Evolutionary conservation across 2,113 vertebrate genomes (phyloP), one percentile per base, ranked within the genome.

Genomic region (Tetraodon nigroviridis): DNA sequence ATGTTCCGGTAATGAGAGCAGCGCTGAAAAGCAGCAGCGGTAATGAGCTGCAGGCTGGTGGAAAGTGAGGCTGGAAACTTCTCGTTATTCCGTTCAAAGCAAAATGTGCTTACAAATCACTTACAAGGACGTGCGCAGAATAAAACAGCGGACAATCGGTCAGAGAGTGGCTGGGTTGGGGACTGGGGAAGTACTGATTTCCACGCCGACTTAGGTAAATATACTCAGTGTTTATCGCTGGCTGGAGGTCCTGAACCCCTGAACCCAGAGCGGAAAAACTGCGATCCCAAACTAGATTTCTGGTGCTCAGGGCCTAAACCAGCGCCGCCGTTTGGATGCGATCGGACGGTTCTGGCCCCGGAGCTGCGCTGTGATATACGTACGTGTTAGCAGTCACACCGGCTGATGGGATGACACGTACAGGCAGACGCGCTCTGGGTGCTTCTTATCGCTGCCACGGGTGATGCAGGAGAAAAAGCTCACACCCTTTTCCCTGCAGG

Each of bases 251-350:
- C 21, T 4, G 14, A 44, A 54, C 51, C 15, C 14, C n/a, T n/a
- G n/a, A n/a, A n/a, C n/a, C n/a, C 18, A 37, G 50, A 60, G 48
- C 42, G 0, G 22, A 47, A 47, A 47, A 41, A 46, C 55, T 47
- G 42, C 29, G 75, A 68, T 69, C 61, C 61, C 67, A 52, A 81
- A 77, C 63, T 75, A 46, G 70, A 75, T 82, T 75, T 64, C 54
- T 61, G 61, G 53, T 52, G 67, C 71, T 78, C 70, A 71, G 66
- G 59, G 15, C 71, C 53, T 32, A 21, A 51, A 52, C 69, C 53
- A 45, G 66, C 62, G 75, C 58, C 20, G n/a, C 45, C 55, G 69
- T 57, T 65, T 67, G 55, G 61, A 74, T 74, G 51, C 69, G 61
- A 27, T 46, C 58, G 70, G 61, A 61, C 4, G 48, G 65, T 51